phyloP scores from a whole-genome alignment of 2,888 invertebrate species.

The Yponomeuta sedellus region DNA sequence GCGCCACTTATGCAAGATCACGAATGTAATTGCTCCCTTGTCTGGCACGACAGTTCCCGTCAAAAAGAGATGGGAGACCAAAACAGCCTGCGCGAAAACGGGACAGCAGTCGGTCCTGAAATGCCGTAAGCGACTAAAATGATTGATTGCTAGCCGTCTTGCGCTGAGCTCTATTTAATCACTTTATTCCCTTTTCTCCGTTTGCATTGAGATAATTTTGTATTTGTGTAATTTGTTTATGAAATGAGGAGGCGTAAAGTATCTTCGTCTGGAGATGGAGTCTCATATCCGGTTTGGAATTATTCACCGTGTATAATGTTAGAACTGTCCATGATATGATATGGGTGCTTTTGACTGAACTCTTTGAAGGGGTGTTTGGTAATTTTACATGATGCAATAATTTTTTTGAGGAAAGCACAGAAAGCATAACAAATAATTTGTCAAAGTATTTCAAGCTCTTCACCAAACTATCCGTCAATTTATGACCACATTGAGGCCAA shows the following conservation, averaged over 20 bases:
- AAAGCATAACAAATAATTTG: background rate
- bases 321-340: background rate
- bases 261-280: constrained; percentile 47
- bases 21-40: constrained; percentile 78
- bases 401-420: constrained; percentile 13
- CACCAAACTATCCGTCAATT: no score
- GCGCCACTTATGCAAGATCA: constrained; percentile 78
- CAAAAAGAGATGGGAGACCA: constrained; percentile 52
- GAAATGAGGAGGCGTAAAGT: constrained; percentile 58
- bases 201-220: constrained; percentile 75
- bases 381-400: background rate
- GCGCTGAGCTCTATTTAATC: constrained; percentile 77
- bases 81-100: constrained; percentile 39
- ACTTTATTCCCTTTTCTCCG: constrained; percentile 78
- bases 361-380: background rate
- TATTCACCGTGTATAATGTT: background rate
- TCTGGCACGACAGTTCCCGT: constrained; percentile 74
- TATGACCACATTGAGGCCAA: no score
- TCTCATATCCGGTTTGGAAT: constrained; percentile 59
- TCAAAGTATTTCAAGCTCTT: no score
- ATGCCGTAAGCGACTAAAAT: constrained; percentile 73
- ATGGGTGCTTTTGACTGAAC: background rate
- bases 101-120: constrained; percentile 54
- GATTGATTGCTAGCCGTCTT: constrained; percentile 77
- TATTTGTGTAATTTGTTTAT: constrained; percentile 75